A percentile compares a stretch with the other conserved stretches of the same genome.
These are phyloP conservation scores for Tetanocera ferruginea DNA, from an alignment of 2,888 invertebrate genomes.

Conservation along the genomic window DNA sequence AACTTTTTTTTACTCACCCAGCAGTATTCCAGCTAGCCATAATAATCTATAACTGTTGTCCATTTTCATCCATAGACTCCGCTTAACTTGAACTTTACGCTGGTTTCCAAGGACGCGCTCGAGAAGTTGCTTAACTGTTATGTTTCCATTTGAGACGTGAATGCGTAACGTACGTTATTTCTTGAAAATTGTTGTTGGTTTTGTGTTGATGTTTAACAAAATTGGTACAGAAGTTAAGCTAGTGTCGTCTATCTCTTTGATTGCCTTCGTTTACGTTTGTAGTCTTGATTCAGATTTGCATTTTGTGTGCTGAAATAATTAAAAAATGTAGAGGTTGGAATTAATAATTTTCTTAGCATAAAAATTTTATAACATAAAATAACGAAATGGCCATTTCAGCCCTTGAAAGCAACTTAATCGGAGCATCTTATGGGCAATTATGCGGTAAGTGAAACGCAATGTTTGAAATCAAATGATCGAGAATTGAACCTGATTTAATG, in stretches of 20 bases:
- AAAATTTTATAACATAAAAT: no score
- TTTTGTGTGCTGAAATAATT: neutral
- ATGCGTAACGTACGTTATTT: neutral
- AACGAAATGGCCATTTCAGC: no score
- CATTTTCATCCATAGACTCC: constrained; percentile 58
- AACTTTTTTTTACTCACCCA: constrained; percentile 52
- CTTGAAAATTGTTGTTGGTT: neutral
- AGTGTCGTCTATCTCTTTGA: neutral
- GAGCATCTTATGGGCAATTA: no score
- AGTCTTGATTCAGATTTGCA: neutral
- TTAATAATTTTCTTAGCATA: no score
- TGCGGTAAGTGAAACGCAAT: no score
- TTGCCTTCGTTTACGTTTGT: neutral
- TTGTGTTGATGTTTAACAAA: neutral
- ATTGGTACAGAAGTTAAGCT: neutral
- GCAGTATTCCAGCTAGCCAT: constrained; percentile 60
- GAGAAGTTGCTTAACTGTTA: constrained; percentile 17
- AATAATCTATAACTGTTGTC: constrained; percentile 59
- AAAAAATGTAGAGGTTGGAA: neutral
- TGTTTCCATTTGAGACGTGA: constrained; percentile 31
- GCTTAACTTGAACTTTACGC: constrained; percentile 35
- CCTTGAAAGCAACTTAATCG: no score
- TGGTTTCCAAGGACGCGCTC: constrained; percentile 1
- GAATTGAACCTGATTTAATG: no score
- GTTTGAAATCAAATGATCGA: no score